phyloP scores from a whole-genome alignment of 1,140 invertebrate genomes.

The Drosophila lacteicornis region DNA sequence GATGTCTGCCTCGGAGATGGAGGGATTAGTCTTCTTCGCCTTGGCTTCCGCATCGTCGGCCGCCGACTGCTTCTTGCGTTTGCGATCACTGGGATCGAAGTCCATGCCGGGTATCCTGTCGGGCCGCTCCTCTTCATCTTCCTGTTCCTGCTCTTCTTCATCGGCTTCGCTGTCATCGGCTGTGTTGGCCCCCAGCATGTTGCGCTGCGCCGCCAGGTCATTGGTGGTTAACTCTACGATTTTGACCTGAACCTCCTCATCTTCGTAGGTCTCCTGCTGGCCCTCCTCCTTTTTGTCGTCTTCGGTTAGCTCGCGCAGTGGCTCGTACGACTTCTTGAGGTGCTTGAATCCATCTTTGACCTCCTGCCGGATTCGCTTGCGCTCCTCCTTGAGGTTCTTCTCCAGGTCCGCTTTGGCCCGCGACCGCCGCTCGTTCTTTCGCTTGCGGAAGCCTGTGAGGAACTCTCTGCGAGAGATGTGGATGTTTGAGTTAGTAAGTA shows the following conservation, averaged over 20 bases:
- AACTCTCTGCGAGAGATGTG: constrained; percentile 87
- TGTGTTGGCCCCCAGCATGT: constrained; percentile 90
- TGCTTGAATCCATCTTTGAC: constrained; percentile 87
- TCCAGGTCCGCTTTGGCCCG: constrained; percentile 90
- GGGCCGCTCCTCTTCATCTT: constrained; percentile 81
- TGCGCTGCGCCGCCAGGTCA: constrained; percentile 88
- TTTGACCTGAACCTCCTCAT: constrained; percentile 91
- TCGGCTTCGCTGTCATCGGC: constrained; percentile 85
- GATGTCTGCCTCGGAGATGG: constrained; percentile 33
- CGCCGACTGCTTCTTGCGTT: constrained; percentile 17
- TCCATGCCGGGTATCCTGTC: constrained; percentile 87
- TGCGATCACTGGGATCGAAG: constrained; percentile 78
- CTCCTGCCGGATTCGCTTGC: constrained; percentile 90
- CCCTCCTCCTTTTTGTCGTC: constrained; percentile 87
- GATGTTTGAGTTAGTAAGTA: background rate
- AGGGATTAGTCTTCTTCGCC: constrained; percentile 7
- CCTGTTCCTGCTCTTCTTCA: constrained; percentile 67
- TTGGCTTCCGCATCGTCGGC: background rate
- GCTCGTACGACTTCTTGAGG: constrained; percentile 86
- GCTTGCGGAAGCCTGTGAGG: constrained; percentile 91
- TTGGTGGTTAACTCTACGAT: constrained; percentile 89
- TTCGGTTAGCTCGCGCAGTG: constrained; percentile 88
- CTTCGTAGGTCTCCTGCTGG: constrained; percentile 89
- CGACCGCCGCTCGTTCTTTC: constrained; percentile 90
- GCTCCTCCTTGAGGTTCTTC: constrained; percentile 90